These are phyloP conservation scores for Anorthoa munda DNA, from an alignment of 2,888 invertebrate genomes.

Conservation along the genomic window DNA sequence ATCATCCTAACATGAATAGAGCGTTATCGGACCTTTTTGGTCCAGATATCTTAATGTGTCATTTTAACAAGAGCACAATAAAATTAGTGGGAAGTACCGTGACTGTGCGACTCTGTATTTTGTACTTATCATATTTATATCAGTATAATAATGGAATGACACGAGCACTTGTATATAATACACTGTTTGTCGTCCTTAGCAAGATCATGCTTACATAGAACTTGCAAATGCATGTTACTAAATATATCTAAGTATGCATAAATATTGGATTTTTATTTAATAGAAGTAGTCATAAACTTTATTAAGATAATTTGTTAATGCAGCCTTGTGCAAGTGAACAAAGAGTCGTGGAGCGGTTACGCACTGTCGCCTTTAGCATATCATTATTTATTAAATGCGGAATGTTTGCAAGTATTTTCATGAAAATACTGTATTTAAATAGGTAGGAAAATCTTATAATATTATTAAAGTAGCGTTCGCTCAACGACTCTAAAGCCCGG, in stretches of 20 bases:
- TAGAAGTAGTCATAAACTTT: constrained; percentile 55
- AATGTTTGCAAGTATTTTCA: constrained; percentile 17
- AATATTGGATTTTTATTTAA: constrained; percentile 70
- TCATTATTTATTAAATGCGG: neutral
- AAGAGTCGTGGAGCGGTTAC: constrained; percentile 41
- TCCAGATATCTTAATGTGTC: constrained; percentile 29
- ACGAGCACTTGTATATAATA: constrained; percentile 67
- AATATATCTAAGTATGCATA: constrained; percentile 69
- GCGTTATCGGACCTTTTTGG: constrained; percentile 17
- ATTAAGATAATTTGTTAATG: constrained; percentile 17
- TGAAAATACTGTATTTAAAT: neutral
- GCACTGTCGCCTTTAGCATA: constrained; percentile 7
- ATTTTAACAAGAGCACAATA: constrained; percentile 42
- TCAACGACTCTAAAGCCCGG: constrained; percentile 38
- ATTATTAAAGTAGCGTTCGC: constrained; percentile 25
- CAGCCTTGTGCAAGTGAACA: constrained; percentile 11
- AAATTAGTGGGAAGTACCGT: constrained; percentile 56
- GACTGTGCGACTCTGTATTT: constrained; percentile 52
- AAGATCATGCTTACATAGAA: constrained; percentile 64
- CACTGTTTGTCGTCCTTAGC: constrained; percentile 65
- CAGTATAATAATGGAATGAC: constrained; percentile 42
- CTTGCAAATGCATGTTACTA: constrained; percentile 69
- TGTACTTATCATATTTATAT: constrained; percentile 56
- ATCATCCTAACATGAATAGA: constrained; percentile 48
- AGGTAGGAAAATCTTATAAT: neutral